A percentile compares a stretch with the other conserved stretches of the same genome.
Evolutionary conservation across 2,797 vertebrate genomes (phyloP).

Genomic region (Tachyglossus aculeatus): DNA sequence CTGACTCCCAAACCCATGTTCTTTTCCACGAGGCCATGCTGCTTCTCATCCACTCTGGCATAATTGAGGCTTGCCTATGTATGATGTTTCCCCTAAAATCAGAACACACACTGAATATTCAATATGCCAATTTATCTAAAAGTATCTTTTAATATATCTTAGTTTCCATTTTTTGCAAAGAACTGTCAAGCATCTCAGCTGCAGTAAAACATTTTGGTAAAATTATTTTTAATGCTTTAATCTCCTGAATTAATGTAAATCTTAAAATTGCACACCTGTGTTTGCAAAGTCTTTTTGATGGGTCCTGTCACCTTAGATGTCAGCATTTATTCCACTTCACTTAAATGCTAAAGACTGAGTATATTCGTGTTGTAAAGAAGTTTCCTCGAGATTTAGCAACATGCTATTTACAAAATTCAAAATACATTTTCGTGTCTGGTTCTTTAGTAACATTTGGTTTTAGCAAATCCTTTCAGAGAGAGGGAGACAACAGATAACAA

Average conservation of each 20-base stretch:
- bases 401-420: conserved; percentile 27
- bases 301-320: conserved; percentile 49
- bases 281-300: conserved; percentile 53
- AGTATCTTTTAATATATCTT: conserved; percentile 36
- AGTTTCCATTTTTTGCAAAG: conserved; percentile 44
- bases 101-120: not conserved
- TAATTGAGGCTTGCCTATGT: not conserved
- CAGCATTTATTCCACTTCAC: conserved; percentile 38
- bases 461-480: not conserved
- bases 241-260: conserved; percentile 49
- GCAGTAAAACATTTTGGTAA: conserved; percentile 53
- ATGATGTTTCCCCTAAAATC: not conserved
- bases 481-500: too few species aligned
- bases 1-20: not conserved
- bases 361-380: conserved; percentile 21
- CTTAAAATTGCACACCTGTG: conserved; percentile 53
- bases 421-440: not conserved
- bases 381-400: conserved; percentile 41
- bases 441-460: not conserved
- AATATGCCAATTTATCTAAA: conserved; percentile 13
- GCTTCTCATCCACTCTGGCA: not conserved
- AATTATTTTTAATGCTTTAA: conserved; percentile 58
- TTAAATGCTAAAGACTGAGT: conserved; percentile 32
- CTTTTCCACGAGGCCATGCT: not conserved
- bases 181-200: conserved; percentile 38